Conservation (phyloP, 2,888 invertebrate genomes). For the Dryococelus australis region DNA sequence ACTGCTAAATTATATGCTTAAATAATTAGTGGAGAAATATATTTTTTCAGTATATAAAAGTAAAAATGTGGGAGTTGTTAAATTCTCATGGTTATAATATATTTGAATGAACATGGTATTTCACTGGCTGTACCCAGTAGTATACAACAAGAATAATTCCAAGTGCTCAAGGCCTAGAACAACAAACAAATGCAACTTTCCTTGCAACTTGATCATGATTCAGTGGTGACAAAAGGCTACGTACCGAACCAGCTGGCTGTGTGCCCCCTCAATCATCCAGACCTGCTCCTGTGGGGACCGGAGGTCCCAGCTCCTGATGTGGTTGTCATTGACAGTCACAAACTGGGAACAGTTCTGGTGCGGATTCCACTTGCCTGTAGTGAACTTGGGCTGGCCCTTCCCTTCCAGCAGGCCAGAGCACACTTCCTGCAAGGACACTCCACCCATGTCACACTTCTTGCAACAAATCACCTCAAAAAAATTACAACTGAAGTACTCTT, state of each 20-base stretch:
- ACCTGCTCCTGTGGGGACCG: conserved; percentile 72
- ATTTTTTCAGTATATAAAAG: too few relatives aligned
- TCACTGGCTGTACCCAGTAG: too few relatives aligned
- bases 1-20: too few relatives aligned
- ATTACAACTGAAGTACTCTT: background rate
- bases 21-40: too few relatives aligned
- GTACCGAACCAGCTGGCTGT: conserved; percentile 79
- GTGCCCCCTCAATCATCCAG: conserved; percentile 87
- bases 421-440: conserved; percentile 48
- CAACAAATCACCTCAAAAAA: conserved; percentile 36
- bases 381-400: conserved; percentile 77
- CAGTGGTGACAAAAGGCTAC: too few relatives aligned
- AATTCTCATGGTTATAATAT: too few relatives aligned
- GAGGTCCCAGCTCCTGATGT: conserved; percentile 88
- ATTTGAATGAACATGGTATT: too few relatives aligned
- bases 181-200: too few relatives aligned
- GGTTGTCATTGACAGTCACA: conserved; percentile 85
- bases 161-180: too few relatives aligned
- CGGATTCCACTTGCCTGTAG: conserved; percentile 93
- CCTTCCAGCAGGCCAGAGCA: conserved; percentile 54
- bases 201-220: too few relatives aligned
- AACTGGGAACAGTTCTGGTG: conserved; percentile 89
- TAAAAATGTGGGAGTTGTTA: too few relatives aligned
- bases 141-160: too few relatives aligned
- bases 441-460: background rate